Percentiles rank a stretch among this genome's conserved stretches.
These are phyloP conservation scores for Rapana venosa DNA, from an alignment of 2,888 invertebrate genomes.

Conservation along the genomic window DNA sequence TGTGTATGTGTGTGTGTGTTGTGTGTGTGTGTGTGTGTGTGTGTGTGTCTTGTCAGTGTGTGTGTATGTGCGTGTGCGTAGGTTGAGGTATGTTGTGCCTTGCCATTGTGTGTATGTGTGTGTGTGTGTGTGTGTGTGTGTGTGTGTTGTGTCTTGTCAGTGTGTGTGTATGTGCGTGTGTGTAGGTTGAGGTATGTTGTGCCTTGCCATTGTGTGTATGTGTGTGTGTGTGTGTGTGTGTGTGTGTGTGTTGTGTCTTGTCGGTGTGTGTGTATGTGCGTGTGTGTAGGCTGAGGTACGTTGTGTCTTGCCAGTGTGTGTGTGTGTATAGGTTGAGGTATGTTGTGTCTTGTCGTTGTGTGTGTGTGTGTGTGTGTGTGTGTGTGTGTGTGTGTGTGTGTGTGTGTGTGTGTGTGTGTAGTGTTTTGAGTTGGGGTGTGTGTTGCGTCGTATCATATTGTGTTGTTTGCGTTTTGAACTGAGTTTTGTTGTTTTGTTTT, in stretches of 20 bases:
- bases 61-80: too few relatives aligned
- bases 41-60: too few relatives aligned
- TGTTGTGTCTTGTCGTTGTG: not conserved
- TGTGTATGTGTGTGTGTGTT: not conserved
- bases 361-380: too few relatives aligned
- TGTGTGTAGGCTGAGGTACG: not conserved
- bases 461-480: too few relatives aligned
- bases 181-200: too few relatives aligned
- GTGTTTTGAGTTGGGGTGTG: too few relatives aligned
- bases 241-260: not conserved
- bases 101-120: not conserved
- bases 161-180: not conserved
- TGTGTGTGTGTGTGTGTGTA: too few relatives aligned
- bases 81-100: too few relatives aligned
- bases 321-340: not conserved
- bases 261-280: not conserved
- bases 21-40: too few relatives aligned
- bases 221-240: not conserved
- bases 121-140: not conserved
- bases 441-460: too few relatives aligned
- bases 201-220: not conserved
- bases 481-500: too few relatives aligned
- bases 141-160: not conserved
- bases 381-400: too few relatives aligned
- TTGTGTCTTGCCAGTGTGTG: not conserved